Base-by-base conservation (phyloP, 2,888 invertebrate species). In the Synergus itoensis region DNA sequence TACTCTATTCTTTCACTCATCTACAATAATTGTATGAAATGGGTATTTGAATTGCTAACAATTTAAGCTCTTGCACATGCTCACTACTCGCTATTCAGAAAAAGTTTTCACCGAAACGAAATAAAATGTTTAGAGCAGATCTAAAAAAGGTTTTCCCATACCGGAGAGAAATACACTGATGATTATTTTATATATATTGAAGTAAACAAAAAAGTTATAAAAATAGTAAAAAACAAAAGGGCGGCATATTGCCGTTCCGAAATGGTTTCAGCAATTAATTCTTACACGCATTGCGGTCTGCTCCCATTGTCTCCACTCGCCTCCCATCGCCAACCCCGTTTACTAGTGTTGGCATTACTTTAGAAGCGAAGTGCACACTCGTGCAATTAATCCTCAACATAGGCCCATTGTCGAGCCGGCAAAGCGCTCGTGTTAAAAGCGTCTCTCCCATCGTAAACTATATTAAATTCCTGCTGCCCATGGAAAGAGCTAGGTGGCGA, bases 401-500 rank as follows among this genome's bases (percentile, higher is more conserved):
- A 69, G 69, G 69, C 69, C 21, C 45, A 69, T 69, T 69, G 69
- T 69, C 69, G 18, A 16, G 45, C 16, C 21, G 21, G 28, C 45
- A 69, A 69, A 69, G 69, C 69, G 45, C 16, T 48, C 45, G 69
- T 45, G 69, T 69, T 69, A 45, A 69, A 69, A 80, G 79, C 77
- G 80, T 85, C 81, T 81, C 83, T 81, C 83, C 79, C 84, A 83
- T 86, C 81, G 82, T 83, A 83, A 85, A 83, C 86, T 84, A 84
- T 85, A 86, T 86, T 85, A 84, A 85, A 86, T 86, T 86, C 84
- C 84, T 80, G 65, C 64, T 77, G 64, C 77, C 77, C 78, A 69
- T 78, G 67, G 78, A 79, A 79, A 78, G 78, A 79, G 75, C 45
- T 48, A 69, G 69, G 43, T 69, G 45, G 28, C 16, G 16, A 48